Conservation (phyloP, 2,797 vertebrate species). For the Selene dorsalis region DNA sequence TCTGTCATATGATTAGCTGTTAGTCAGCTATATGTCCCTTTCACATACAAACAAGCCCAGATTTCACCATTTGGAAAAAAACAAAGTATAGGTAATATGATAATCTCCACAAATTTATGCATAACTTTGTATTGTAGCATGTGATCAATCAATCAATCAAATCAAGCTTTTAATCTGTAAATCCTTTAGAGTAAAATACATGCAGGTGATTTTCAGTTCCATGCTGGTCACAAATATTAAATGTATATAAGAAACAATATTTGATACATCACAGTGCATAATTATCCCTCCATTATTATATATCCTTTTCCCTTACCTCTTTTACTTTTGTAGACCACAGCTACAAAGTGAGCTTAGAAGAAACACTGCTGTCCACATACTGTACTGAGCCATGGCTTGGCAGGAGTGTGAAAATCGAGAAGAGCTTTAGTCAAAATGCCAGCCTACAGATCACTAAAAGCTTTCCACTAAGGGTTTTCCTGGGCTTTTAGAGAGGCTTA, state of each 20-base stretch:
- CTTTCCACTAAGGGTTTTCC: constrained; percentile 78
- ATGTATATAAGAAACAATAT: not conserved
- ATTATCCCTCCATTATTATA: not conserved
- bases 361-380: constrained; percentile 67
- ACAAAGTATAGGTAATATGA: not conserved
- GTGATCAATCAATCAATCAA: no score
- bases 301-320: constrained; percentile 24
- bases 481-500: constrained; percentile 79
- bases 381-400: constrained; percentile 76
- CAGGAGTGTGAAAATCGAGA: constrained; percentile 83
- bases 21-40: not conserved
- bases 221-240: not conserved
- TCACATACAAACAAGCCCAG: not conserved
- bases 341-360: constrained; percentile 58
- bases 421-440: constrained; percentile 86
- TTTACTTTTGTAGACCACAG: constrained; percentile 44
- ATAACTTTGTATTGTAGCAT: not conserved
- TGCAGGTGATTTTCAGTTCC: not conserved
- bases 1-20: constrained; percentile 1
- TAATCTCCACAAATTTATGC: not conserved
- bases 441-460: constrained; percentile 85
- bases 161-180: not conserved
- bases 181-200: not conserved
- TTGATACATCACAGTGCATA: not conserved
- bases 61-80: constrained; percentile 7